Conservation (phyloP, 2,113 vertebrate species). For the Myotis davidii region DNA sequence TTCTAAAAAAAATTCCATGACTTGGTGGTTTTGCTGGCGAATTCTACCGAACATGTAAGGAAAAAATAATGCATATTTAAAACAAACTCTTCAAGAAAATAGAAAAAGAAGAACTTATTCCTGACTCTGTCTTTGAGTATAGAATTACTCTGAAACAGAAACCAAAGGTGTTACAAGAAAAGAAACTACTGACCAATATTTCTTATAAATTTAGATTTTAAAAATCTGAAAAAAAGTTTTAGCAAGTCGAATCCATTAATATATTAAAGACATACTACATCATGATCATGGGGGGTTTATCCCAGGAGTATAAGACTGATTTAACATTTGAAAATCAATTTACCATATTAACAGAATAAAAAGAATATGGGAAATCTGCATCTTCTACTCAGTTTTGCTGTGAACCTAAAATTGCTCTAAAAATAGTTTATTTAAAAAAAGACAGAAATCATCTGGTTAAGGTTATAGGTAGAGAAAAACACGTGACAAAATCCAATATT, state of each 20-base stretch:
- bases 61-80: neutral
- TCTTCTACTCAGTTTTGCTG: neutral
- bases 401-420: neutral
- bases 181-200: neutral
- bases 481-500: neutral
- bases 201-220: neutral
- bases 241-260: neutral
- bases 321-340: neutral
- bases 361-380: neutral
- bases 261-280: neutral
- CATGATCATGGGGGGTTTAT: neutral
- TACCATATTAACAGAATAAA: neutral
- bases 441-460: neutral
- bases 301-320: neutral
- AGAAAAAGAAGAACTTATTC: neutral
- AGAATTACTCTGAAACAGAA: conserved; percentile 10
- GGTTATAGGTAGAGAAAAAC: neutral
- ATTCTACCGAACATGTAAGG: neutral
- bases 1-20: neutral
- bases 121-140: neutral
- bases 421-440: neutral
- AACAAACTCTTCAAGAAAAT: neutral
- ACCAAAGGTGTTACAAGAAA: neutral
- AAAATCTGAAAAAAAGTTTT: neutral
- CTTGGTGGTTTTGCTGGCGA: neutral